Conservation (phyloP, 2,797 vertebrate species). For the Hydrophis major region DNA sequence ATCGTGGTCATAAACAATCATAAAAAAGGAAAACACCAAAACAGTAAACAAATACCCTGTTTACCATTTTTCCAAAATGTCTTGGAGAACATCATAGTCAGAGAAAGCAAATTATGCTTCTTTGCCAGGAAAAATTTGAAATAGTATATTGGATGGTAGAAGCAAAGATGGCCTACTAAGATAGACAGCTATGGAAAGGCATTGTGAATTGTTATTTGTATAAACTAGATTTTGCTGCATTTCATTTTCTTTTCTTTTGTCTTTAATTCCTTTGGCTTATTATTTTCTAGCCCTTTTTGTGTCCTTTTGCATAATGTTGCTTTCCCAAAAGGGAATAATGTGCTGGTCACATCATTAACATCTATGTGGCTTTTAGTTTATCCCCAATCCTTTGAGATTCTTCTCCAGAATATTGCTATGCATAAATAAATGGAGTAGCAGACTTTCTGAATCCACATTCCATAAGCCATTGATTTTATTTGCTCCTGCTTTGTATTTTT, state of each 20-base stretch:
- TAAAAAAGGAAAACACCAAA: too few species aligned
- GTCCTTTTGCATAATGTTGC: background rate
- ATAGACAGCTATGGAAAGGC: background rate
- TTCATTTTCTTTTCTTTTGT: too few species aligned
- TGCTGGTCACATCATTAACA: background rate
- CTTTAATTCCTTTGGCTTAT: background rate
- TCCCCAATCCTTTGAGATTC: background rate
- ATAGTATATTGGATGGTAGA: background rate
- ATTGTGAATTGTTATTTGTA: background rate
- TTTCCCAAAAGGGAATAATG: too few species aligned
- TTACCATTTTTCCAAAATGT: background rate
- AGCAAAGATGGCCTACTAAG: background rate
- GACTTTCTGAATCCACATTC: background rate
- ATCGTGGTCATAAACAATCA: too few species aligned
- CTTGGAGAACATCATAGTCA: background rate
- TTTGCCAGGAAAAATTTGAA: background rate
- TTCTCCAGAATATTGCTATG: background rate
- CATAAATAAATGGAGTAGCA: background rate
- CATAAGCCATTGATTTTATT: conserved; percentile 1
- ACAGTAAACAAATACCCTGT: background rate
- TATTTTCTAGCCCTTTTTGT: background rate
- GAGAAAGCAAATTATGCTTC: background rate
- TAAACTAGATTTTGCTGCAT: too few species aligned
- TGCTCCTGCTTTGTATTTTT: background rate
- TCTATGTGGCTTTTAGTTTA: background rate